phyloP scores from a whole-genome alignment of 2,113 vertebrate species.

The Lycocorax pyrrhopterus region DNA sequence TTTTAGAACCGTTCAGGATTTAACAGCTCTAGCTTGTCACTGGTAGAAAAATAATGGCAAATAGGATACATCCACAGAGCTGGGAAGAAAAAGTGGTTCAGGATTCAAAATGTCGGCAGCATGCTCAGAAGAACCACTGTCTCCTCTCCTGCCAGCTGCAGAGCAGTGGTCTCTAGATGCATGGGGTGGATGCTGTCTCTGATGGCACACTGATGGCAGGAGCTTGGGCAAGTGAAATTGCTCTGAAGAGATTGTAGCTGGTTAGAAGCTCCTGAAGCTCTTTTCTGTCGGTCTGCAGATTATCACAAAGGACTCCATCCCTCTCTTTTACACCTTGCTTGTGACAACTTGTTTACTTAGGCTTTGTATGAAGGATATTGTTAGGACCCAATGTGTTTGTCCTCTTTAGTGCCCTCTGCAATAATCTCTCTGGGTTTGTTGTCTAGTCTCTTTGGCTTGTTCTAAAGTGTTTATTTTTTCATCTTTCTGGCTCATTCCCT shows the following conservation, averaged over 20 bases:
- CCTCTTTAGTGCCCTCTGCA: neutral
- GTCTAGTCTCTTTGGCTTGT: neutral
- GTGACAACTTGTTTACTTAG: neutral
- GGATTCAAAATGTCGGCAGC: neutral
- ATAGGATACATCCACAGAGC: neutral
- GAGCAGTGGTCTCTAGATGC: neutral
- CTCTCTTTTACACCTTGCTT: neutral
- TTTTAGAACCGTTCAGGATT: neutral
- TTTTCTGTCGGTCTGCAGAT: neutral
- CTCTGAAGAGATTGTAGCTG: neutral
- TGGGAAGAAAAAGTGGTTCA: neutral
- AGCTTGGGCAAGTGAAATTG: neutral
- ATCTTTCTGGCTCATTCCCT: neutral
- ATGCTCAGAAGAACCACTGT: neutral
- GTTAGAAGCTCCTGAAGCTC: neutral
- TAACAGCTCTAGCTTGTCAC: neutral
- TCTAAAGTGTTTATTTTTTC: neutral
- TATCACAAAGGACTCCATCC: neutral
- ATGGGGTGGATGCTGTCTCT: neutral
- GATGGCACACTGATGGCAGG: neutral
- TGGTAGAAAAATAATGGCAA: neutral
- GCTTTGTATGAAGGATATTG: neutral
- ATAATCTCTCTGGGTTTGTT: neutral
- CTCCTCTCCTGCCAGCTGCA: neutral
- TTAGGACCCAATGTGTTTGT: neutral